phyloP scores from a whole-genome alignment of 2,797 vertebrate genomes.

The Acanthis flammea region DNA sequence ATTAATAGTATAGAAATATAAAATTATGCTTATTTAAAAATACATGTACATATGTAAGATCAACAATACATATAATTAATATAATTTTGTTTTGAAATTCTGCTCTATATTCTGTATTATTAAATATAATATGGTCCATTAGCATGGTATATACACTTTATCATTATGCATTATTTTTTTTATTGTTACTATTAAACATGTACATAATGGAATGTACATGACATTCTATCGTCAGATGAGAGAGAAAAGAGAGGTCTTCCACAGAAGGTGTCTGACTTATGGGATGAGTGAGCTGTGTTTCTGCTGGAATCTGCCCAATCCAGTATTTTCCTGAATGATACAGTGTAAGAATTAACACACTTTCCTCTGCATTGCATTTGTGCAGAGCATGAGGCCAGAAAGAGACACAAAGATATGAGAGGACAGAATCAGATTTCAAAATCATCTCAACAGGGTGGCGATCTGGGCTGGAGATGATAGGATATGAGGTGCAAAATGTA shows the following conservation, averaged over 20 bases:
- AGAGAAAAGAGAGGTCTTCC: neutral
- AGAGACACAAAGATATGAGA: neutral
- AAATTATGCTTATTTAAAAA: neutral
- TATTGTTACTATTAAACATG: neutral
- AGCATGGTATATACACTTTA: neutral
- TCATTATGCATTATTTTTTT: neutral
- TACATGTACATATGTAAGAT: too few relatives aligned
- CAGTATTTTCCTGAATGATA: neutral
- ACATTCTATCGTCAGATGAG: neutral
- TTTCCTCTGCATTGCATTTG: neutral
- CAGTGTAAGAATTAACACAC: neutral
- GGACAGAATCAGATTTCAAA: neutral
- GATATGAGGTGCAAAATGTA: neutral
- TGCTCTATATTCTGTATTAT: neutral
- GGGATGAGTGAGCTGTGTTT: neutral
- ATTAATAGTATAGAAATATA: neutral
- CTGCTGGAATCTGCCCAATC: neutral
- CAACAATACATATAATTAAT: neutral
- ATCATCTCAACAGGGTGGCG: neutral
- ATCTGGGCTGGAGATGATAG: neutral
- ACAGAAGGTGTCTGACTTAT: neutral
- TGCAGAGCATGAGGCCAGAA: rapidly evolving
- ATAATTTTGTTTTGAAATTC: neutral
- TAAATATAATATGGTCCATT: neutral
- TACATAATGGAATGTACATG: neutral